A percentile compares a stretch with the other conserved stretches of the same genome.
These are phyloP conservation scores for Heliconius sara DNA, from an alignment of 2,888 invertebrate species.

Conservation along the genomic window DNA sequence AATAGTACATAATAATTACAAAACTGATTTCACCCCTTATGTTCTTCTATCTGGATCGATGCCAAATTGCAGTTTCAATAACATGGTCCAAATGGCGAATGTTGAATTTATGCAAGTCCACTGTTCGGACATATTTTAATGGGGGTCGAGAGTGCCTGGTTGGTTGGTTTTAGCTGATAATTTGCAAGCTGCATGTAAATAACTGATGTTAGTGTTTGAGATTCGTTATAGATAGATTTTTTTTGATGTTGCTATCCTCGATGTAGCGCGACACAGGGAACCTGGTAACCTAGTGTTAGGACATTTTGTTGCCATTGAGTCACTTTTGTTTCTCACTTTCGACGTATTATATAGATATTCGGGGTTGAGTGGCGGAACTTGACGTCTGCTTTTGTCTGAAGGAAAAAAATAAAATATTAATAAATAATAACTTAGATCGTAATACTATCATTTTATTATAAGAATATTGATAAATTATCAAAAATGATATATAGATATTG, in stretches of 20 bases:
- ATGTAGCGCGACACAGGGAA: neutral
- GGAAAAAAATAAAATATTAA: too few species aligned
- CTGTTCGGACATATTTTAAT: constrained; percentile 39
- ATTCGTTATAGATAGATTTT: constrained; percentile 10
- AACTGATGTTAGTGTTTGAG: neutral
- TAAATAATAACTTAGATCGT: too few species aligned
- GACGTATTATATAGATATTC: too few species aligned
- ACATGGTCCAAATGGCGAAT: constrained; percentile 44
- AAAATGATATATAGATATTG: too few species aligned
- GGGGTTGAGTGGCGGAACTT: too few species aligned
- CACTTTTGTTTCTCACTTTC: neutral
- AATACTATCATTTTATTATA: too few species aligned
- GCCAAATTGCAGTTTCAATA: constrained; percentile 46
- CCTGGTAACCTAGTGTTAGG: neutral
- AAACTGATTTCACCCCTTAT: neutral
- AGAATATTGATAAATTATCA: too few species aligned
- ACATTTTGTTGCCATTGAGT: neutral
- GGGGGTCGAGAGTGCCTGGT: constrained; percentile 34
- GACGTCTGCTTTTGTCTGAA: too few species aligned
- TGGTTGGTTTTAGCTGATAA: constrained; percentile 33
- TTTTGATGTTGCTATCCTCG: too few species aligned
- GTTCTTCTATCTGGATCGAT: constrained; percentile 30
- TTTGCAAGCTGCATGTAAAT: constrained; percentile 1
- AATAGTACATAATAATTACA: neutral
- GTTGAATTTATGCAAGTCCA: constrained; percentile 46